phyloP scores from a whole-genome alignment of 2,888 invertebrate species.

The Metopia argyrocephala region DNA sequence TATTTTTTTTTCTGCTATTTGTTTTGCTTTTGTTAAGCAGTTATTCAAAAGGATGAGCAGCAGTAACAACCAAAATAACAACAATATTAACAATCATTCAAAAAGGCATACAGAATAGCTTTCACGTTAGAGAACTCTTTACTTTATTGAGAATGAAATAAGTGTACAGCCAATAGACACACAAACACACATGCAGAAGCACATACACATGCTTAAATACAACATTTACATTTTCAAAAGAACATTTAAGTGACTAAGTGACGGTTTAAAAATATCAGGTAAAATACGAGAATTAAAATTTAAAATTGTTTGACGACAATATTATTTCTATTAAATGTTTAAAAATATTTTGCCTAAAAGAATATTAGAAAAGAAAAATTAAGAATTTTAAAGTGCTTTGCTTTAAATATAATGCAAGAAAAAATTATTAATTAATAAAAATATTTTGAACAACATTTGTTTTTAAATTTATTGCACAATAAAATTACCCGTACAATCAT shows the following conservation, averaged over 20 bases:
- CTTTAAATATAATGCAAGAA: too few species aligned
- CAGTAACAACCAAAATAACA: neutral
- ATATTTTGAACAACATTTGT: too few species aligned
- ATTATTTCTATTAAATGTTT: too few species aligned
- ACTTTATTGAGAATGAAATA: neutral
- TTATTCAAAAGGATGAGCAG: too few species aligned
- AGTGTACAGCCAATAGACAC: neutral
- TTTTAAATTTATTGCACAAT: too few species aligned
- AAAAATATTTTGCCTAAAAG: too few species aligned
- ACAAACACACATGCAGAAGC: neutral
- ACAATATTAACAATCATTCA: neutral
- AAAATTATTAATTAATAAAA: too few species aligned
- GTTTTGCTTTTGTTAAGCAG: neutral
- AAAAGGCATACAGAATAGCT: neutral
- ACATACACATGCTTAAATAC: neutral
- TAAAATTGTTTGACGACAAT: too few species aligned
- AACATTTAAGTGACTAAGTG: neutral
- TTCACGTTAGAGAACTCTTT: neutral
- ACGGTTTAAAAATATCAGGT: too few species aligned
- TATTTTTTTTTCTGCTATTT: neutral
- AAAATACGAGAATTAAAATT: neutral
- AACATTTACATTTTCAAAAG: neutral
- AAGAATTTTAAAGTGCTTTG: too few species aligned
- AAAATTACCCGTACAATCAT: too few species aligned
- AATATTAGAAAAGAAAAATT: too few species aligned